These are phyloP conservation scores for Hirundichthys speculiger DNA, from an alignment of 2,113 vertebrate genomes.

Conservation along the genomic window DNA sequence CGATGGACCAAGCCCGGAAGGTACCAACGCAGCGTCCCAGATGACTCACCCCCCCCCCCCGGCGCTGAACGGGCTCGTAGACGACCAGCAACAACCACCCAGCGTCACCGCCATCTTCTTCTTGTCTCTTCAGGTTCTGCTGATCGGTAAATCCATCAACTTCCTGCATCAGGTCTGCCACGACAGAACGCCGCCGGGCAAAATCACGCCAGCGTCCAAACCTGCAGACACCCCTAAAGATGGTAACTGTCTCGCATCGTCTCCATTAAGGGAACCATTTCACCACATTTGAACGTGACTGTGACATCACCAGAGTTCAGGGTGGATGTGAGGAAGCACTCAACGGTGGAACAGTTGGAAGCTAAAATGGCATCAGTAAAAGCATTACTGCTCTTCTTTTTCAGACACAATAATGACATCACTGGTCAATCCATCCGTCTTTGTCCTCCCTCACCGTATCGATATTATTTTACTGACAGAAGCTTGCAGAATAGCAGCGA, in stretches of 20 bases:
- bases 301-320: too few relatives aligned
- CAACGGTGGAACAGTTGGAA: too few relatives aligned
- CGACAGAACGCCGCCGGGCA: constrained; percentile 90
- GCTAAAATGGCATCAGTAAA: too few relatives aligned
- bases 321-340: too few relatives aligned
- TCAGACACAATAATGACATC: neutral
- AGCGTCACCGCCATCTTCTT: neutral
- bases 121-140: constrained; percentile 83
- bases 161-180: constrained; percentile 99
- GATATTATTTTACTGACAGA: constrained; percentile 42
- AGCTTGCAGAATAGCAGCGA: constrained; percentile 23
- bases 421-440: neutral
- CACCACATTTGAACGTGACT: neutral
- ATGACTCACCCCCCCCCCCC: neutral
- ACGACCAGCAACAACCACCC: neutral
- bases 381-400: neutral
- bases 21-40: constrained; percentile 59
- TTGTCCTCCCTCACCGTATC: neutral
- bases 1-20: constrained; percentile 96
- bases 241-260: constrained; percentile 72
- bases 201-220: constrained; percentile 87
- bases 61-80: neutral
- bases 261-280: neutral
- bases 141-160: constrained; percentile 99
- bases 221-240: constrained; percentile 90